Percentiles rank a stretch among this genome's conserved stretches.
Conservation (phyloP, 2,888 invertebrate genomes). For the Hemicrepidius hirtus region DNA sequence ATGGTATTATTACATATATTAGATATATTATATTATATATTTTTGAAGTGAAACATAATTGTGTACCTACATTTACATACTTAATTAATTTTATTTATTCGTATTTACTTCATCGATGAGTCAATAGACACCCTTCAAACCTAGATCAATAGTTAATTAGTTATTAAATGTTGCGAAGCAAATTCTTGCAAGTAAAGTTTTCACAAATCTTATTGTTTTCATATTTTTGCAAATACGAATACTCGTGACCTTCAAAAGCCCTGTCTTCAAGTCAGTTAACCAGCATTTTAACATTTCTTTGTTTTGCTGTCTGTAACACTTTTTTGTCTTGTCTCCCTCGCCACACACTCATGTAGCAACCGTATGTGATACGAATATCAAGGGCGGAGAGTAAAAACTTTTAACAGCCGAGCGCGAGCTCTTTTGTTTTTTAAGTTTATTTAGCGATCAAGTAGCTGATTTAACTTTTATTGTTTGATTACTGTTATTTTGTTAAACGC, state of each 20-base stretch:
- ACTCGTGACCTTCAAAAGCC: conserved; percentile 58
- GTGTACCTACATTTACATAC: too few relatives aligned
- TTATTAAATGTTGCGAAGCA: too few relatives aligned
- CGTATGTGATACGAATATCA: conserved; percentile 61
- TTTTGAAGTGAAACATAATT: too few relatives aligned
- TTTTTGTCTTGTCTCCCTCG: conserved; percentile 61
- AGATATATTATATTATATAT: too few relatives aligned
- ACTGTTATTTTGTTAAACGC: conserved; percentile 59
- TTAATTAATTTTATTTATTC: too few relatives aligned
- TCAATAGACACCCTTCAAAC: too few relatives aligned
- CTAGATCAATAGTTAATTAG: too few relatives aligned
- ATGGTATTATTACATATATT: too few relatives aligned
- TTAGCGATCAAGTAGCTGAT: conserved; percentile 57
- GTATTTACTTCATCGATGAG: too few relatives aligned
- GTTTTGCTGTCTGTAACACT: conserved; percentile 65
- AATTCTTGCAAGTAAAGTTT: too few relatives aligned
- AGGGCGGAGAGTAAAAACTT: conserved; percentile 55
- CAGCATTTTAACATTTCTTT: conserved; percentile 62
- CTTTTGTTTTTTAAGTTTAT: conserved; percentile 56
- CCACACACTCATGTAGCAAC: conserved; percentile 48
- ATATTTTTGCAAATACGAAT: conserved; percentile 33
- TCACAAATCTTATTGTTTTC: not conserved
- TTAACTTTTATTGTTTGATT: conserved; percentile 61
- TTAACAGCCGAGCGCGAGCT: conserved; percentile 54
- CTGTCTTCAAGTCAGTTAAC: conserved; percentile 61